Evolutionary conservation across 2,888 invertebrate genomes (phyloP), one percentile per base, ranked within the genome.

Genomic region (Pemphredon lugubris): DNA sequence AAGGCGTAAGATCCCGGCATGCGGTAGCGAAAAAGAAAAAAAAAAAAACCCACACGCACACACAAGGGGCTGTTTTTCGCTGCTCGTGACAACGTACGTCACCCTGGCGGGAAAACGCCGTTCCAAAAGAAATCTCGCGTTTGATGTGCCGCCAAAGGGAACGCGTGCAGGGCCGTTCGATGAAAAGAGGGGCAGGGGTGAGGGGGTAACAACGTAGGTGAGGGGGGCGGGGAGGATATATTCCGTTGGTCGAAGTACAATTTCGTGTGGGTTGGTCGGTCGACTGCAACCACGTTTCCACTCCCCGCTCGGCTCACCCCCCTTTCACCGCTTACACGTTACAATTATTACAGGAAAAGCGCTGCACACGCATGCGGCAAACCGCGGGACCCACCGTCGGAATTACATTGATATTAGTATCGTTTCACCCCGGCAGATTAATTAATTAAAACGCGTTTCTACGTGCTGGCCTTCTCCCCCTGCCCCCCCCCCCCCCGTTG

Each of bases 341-440:
- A 85, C 80, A 83, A 86, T 86, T 83, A 84, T 83, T 83, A 81
- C 81, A 72, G 76, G 75, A 82, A 82, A 74, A 79, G 75, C 83
- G 77, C 58, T 82, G 78, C 78, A 77, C 73, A 80, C 79, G 82
- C 83, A 82, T 84, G 87, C 74, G 87, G 86, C 78, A 77, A 85
- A 86, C 87, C 87, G 81, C 87, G 77, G 78, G 82, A 73, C 84
- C 77, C 77, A 66, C 82, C 73, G 68, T 68, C 81, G 85, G 81
- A 84, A 87, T 88, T 86, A 87, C 87, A 87, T 86, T 86, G 87
- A 86, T 88, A 88, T 88, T 86, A 87, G 86, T 85, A 85, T 85
- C 84, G 87, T 85, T 84, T 84, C 83, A 72, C 55, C 72, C n/a
- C 78, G 75, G 78, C 81, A 79, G 84, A 89, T 88, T 87, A 89